Conservation (phyloP, 2,888 invertebrate genomes). For the Flexamia atlantica region DNA sequence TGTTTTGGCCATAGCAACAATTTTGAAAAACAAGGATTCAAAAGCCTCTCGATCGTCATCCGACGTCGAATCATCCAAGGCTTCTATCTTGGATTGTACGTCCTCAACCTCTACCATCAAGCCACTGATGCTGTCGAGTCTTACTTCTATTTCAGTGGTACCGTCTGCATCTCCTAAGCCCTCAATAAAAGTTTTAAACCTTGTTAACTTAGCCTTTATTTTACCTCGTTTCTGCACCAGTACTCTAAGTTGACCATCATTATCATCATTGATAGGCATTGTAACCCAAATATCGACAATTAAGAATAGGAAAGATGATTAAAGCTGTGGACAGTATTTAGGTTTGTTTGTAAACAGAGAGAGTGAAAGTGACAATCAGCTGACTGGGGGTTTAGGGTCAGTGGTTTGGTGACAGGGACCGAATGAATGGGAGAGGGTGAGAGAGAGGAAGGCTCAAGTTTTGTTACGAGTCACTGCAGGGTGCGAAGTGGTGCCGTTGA, state of each 20-base stretch:
- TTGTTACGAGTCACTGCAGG: no score
- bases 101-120: not conserved
- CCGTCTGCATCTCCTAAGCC: not conserved
- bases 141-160: no score
- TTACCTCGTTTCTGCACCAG: not conserved
- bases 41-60: not conserved
- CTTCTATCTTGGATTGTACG: not conserved
- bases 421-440: no score
- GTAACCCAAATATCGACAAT: not conserved
- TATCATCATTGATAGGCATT: not conserved
- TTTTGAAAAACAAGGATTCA: not conserved
- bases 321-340: not conserved
- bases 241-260: not conserved
- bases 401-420: not conserved
- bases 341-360: not conserved
- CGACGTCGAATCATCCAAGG: not conserved
- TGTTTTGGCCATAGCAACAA: not conserved
- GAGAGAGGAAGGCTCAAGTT: no score
- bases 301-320: not conserved
- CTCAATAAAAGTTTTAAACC: not conserved
- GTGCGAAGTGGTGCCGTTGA: no score
- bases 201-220: not conserved
- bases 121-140: not conserved
- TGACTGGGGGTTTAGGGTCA: not conserved
- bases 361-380: not conserved